These are phyloP conservation scores for Pelmatolapia mariae DNA, from an alignment of 2,113 vertebrate genomes.

Conservation along the genomic window DNA sequence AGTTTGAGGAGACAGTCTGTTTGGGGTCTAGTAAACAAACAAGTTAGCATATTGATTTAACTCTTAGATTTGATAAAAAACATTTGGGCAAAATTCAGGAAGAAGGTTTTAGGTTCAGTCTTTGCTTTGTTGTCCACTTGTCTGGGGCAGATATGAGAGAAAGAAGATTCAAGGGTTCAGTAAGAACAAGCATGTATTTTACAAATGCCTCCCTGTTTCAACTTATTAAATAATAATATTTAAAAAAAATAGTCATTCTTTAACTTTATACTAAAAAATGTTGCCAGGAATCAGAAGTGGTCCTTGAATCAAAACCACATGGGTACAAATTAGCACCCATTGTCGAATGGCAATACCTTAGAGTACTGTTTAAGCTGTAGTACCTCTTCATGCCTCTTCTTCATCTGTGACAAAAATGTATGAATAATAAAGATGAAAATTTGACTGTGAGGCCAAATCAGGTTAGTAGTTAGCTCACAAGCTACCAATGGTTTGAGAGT, in stretches of 20 bases:
- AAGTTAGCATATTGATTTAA: not conserved
- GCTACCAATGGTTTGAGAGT: not conserved
- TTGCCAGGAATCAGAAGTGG: not conserved
- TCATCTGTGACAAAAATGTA: not conserved
- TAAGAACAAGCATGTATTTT: not conserved
- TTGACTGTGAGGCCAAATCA: not conserved
- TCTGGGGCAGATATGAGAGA: not conserved
- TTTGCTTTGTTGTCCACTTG: not conserved
- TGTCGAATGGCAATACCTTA: not conserved
- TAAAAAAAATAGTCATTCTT: not conserved
- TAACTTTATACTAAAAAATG: not conserved
- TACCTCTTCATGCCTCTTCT: not conserved
- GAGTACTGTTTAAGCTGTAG: not conserved
- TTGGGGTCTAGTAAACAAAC: not conserved
- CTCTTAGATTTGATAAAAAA: not conserved
- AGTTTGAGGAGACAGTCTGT: not conserved
- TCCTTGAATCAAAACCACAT: not conserved
- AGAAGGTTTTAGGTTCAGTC: not conserved
- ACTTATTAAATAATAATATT: not conserved
- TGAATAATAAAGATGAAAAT: not conserved
- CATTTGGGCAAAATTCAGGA: not conserved
- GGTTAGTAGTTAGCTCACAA: not conserved
- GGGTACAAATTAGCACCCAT: not conserved
- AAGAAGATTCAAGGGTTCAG: not conserved
- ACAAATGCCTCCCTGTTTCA: not conserved